A percentile compares a stretch with the other conserved stretches of the same genome.
Evolutionary conservation across 92 coral and sea anemone genomes (phyloP).

Genomic region (Bergia sp.): DNA sequence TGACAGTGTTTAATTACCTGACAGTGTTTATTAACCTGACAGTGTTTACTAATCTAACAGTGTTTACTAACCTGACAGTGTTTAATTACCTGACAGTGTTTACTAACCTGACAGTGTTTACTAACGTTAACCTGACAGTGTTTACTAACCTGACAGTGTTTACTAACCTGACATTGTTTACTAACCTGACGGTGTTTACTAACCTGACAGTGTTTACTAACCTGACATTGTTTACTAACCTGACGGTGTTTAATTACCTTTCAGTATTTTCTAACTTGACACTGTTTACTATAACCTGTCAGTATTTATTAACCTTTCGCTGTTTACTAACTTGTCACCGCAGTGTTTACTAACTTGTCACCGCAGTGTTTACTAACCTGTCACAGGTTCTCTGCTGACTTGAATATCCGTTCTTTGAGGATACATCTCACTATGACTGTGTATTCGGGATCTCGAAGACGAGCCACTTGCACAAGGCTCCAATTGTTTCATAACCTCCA

Average conservation of each 20-base stretch:
- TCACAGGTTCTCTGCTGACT: conserved; percentile 32
- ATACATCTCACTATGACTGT: conserved; percentile 39
- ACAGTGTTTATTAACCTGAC: background rate
- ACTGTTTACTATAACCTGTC: background rate
- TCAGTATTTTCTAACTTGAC: too few relatives aligned
- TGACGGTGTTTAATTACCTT: too few relatives aligned
- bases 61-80: too few relatives aligned
- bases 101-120: too few relatives aligned
- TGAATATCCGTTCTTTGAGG: conserved; percentile 33
- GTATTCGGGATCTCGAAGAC: conserved; percentile 20
- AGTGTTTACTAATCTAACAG: too few relatives aligned
- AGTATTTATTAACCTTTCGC: background rate
- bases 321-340: background rate
- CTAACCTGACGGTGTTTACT: background rate
- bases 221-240: too few relatives aligned
- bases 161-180: background rate
- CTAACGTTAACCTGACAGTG: background rate
- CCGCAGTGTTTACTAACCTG: conserved; percentile 4
- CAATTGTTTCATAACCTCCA: conserved; percentile 44
- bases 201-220: background rate
- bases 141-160: background rate
- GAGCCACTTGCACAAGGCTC: conserved; percentile 30
- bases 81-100: too few relatives aligned
- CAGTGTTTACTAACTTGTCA: too few relatives aligned
- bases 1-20: too few relatives aligned